Base-by-base conservation (phyloP, 2,888 invertebrate genomes). In the Ceramica pisi region DNA sequence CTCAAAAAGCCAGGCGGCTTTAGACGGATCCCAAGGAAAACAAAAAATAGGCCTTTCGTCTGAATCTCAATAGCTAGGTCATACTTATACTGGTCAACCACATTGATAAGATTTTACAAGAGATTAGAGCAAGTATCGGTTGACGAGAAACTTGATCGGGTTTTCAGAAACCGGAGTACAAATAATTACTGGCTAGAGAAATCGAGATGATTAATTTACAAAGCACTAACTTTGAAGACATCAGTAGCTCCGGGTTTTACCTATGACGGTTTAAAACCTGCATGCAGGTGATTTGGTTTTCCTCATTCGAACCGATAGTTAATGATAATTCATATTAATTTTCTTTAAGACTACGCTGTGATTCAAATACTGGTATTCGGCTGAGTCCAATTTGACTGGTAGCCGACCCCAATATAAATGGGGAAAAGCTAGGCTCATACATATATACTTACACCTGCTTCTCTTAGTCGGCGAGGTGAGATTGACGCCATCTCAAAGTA, bases 221-320 rank as follows among this genome's bases (percentile, higher is more conserved):
- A 6, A 66, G 12, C 14, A 12, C 0, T 14, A 19, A 4, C 21
- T 50, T 10, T 51, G 35, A 50, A n/a, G 21, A 70, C 44, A 59
- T 50, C 51, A 50, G 5, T 48, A 10, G n/a, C 46, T 19, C 2
- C 41, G 72, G 76, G 73, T 62, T 78, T 79, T 72, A 46, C 79
- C 26, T 38, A 23, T 61, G 3, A 61, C 51, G 16, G 21, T 48
- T 41, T 14, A 55, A 35, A 31, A 23, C 61, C 51, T 78, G 61
- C 51, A 41, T 23, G 38, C 21, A 0, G 23, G 48, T 21, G 7
- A 23, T 19, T 38, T 12, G 31, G 21, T 79, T 78, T 76, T 76
- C 79, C 76, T 78, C 48, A 41, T 35, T 44, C 12, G 31, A 35
- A 35, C 61, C 51, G 26, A 46, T 65, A 12, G 6, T 19, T 50